phyloP scores from a whole-genome alignment of 2,888 invertebrate genomes.

The Melanchra persicariae region DNA sequence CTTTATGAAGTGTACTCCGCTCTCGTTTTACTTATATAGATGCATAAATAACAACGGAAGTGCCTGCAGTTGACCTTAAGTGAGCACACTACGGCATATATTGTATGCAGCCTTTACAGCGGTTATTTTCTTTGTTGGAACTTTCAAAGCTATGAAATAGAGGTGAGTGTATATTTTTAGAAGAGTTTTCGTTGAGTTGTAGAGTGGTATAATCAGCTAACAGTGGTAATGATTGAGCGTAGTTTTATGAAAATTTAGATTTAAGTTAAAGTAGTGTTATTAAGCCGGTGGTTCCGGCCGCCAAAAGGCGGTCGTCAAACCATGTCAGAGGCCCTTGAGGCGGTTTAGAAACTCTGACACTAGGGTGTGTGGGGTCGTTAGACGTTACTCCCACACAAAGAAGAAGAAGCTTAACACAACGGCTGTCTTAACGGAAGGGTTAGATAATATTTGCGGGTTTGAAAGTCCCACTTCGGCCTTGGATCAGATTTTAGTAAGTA shows the following conservation, averaged over 20 bases:
- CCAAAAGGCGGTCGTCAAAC: too few species aligned
- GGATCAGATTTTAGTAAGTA: too few species aligned
- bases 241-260: neutral
- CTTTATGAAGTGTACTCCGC: conserved; percentile 34
- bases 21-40: conserved; percentile 26
- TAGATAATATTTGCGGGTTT: too few species aligned
- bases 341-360: too few species aligned
- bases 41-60: conserved; percentile 45
- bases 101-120: neutral
- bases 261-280: neutral
- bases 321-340: too few species aligned
- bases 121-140: conserved; percentile 33
- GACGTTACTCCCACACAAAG: too few species aligned
- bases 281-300: too few species aligned
- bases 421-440: too few species aligned
- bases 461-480: too few species aligned
- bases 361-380: too few species aligned
- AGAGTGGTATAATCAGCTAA: neutral
- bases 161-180: conserved; percentile 4
- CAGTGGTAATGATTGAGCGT: too few species aligned
- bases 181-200: neutral
- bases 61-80: conserved; percentile 52
- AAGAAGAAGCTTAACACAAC: too few species aligned
- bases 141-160: conserved; percentile 22
- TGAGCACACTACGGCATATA: conserved; percentile 9